Conservation (phyloP, 2,113 vertebrate genomes). For the Leiothrix lutea region DNA sequence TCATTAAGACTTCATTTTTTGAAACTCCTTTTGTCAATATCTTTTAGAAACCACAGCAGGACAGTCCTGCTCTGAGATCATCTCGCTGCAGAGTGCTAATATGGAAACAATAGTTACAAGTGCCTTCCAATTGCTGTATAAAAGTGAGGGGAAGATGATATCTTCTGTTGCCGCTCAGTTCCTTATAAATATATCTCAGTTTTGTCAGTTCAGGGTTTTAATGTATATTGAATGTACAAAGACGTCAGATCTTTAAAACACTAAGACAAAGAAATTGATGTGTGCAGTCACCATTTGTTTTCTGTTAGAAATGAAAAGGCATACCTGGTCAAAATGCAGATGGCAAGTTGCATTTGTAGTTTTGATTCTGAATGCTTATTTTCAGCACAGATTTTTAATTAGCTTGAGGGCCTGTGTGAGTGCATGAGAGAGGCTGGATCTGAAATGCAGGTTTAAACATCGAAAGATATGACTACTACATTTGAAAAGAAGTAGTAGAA, state of each 20-base stretch:
- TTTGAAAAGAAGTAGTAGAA: not conserved
- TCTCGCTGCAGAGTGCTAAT: not conserved
- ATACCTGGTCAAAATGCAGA: not conserved
- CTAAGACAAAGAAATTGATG: not conserved
- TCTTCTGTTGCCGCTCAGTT: not conserved
- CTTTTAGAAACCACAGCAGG: not conserved
- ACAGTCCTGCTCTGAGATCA: not conserved
- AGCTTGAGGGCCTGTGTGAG: not conserved
- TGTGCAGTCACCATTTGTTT: not conserved
- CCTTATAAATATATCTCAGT: not conserved
- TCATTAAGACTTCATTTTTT: not conserved
- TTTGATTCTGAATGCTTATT: not conserved
- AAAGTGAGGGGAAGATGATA: accelerated
- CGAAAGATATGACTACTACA: not conserved
- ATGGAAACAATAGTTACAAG: not conserved
- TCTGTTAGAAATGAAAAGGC: not conserved
- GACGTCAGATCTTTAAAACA: not conserved
- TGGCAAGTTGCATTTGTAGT: not conserved
- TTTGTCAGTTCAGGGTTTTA: not conserved
- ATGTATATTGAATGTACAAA: not conserved
- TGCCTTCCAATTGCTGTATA: not conserved
- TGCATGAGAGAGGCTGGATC: not conserved
- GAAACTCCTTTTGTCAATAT: not conserved
- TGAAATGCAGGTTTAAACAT: not conserved
- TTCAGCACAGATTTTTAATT: not conserved